Evolutionary conservation across 2,113 vertebrate genomes (phyloP).

Genomic region (Pterocles gutturalis): DNA sequence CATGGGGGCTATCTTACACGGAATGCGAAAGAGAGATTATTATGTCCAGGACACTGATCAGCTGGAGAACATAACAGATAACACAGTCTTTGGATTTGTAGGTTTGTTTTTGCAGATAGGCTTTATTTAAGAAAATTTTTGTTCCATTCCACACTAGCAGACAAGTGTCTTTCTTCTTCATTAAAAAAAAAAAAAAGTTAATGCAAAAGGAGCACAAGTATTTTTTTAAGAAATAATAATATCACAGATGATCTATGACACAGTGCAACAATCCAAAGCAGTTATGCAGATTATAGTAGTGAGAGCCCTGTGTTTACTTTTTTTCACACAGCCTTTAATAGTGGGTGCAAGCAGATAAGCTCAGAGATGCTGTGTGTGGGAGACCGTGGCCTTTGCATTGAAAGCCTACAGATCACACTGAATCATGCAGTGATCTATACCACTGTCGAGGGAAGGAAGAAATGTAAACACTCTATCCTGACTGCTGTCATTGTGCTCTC

Average conservation of each 20-base stretch:
- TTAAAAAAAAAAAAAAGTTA: not conserved
- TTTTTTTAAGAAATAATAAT: not conserved
- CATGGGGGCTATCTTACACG: not conserved
- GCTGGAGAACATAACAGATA: not conserved
- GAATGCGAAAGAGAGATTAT: not conserved
- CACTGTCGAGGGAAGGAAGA: not conserved
- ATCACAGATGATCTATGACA: not conserved
- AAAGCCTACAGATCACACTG: not conserved
- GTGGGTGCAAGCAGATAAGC: not conserved
- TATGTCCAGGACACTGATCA: not conserved
- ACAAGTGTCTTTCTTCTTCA: not conserved
- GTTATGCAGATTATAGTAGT: not conserved
- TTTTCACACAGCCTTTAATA: not conserved
- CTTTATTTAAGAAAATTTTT: not conserved
- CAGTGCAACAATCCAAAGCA: not conserved
- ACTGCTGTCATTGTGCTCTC: not conserved
- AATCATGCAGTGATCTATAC: not conserved
- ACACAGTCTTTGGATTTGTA: not conserved
- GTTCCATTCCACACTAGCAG: not conserved
- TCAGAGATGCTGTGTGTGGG: not conserved
- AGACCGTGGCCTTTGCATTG: not conserved
- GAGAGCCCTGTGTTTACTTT: not conserved
- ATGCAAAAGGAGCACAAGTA: not conserved
- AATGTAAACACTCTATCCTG: not conserved
- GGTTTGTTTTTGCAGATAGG: not conserved